These are phyloP conservation scores for Archegozetes longisetosus DNA, from an alignment of 1,140 invertebrate species.

Conservation along the genomic window DNA sequence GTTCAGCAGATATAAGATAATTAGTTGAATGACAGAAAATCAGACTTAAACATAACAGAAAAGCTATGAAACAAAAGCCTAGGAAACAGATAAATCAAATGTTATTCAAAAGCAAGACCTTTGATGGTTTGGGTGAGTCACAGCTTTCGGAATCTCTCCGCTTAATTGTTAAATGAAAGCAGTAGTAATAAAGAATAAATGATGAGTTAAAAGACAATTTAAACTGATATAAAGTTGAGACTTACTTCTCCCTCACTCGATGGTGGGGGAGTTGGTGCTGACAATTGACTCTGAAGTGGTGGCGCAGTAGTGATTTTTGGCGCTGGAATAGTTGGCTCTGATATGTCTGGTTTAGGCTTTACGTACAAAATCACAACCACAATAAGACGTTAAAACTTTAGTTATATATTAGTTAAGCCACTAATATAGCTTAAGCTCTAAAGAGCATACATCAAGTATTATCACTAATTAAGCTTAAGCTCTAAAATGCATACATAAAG, in stretches of 20 bases:
- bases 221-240: neutral
- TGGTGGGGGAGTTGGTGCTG: neutral
- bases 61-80: too few relatives aligned
- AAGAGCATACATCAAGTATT: too few relatives aligned
- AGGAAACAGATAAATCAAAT: too few relatives aligned
- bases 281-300: neutral
- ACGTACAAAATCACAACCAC: neutral
- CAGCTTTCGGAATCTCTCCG: neutral
- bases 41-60: too few relatives aligned
- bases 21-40: too few relatives aligned
- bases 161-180: neutral
- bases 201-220: too few relatives aligned
- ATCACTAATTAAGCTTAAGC: too few relatives aligned
- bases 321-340: neutral
- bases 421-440: too few relatives aligned
- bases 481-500: too few relatives aligned
- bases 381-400: neutral
- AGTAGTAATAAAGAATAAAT: neutral
- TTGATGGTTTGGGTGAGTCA: neutral
- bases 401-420: neutral
- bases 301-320: neutral
- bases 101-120: neutral
- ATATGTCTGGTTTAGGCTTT: neutral
- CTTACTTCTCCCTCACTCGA: neutral
- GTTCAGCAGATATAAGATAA: too few relatives aligned